Base-by-base conservation (phyloP, 2,888 invertebrate species). In the Scaptomyza caliginosa region DNA sequence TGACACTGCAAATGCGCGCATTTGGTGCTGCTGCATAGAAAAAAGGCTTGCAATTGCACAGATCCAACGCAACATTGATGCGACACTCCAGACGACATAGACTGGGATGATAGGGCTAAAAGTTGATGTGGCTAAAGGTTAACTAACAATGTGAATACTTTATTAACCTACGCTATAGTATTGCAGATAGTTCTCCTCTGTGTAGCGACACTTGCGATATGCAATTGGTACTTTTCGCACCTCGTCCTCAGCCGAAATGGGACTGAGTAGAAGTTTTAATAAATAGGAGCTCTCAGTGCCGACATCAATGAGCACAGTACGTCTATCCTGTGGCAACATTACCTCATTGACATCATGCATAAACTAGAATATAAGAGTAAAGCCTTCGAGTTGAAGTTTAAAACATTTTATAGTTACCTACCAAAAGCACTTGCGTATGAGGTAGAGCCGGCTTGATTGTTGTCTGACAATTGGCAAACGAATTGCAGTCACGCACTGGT, bases 61-160 rank as follows among this genome's bases (percentile, higher is more conserved):
- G 51, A 3, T 67, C 40, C 3, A 89, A 43, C 1, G 91, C 91
- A 7, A 68, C 70, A 30, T 83, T 74, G n/a, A 91, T 88, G 17
- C 90, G 90, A 26, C 91, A 91, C 48, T 90, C 89, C 24, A 88
- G 77, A 28, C 89, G 87, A 54, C 91, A 91, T 3, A 91, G 63
- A 4, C 85, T 80, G 2, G 86, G 86, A 11, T 86, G 77, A 56
- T 91, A 91, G 13, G 71, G 72, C 91, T 91, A 16, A 1, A 45
- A 77, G 36, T 8, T 19, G 3, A 2, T 8, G 16, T 4, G 4
- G 6, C n/a, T n/a, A 17, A 26, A 17, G 2, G 6, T n/a, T 3
- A 43, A 11, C 17, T 7, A 5, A 10, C 1, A 58, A 3, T n/a
- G 4, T 7, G 32, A 7, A 11, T 7, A 26, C 10, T n/a, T 19